phyloP scores from a whole-genome alignment of 37 sponge, comb jelly and placozoan genomes.

The Oscarella lobularis region DNA sequence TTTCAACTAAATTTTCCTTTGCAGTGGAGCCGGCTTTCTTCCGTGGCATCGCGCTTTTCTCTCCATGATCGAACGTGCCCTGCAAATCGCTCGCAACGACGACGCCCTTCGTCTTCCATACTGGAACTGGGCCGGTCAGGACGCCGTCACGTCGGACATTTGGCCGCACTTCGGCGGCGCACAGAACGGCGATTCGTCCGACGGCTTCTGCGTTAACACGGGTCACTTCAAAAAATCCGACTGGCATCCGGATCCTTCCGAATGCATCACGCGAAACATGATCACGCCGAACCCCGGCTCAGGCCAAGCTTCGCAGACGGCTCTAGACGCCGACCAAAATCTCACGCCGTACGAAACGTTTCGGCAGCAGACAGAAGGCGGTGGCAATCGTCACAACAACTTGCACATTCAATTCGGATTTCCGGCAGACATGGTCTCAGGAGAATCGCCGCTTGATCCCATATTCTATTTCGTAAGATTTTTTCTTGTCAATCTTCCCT shows the following conservation, averaged over 20 bases:
- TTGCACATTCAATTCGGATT: neutral
- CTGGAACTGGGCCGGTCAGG: neutral
- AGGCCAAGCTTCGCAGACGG: neutral
- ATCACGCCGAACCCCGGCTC: neutral
- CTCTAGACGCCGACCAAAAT: neutral
- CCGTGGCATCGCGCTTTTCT: neutral
- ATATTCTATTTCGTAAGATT: neutral
- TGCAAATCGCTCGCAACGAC: constrained; percentile 1
- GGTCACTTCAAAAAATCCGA: neutral
- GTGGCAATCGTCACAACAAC: neutral
- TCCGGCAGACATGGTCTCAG: neutral
- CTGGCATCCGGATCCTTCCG: constrained; percentile 1
- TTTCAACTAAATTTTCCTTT: neutral
- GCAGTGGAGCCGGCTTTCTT: neutral
- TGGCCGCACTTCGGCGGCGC: neutral
- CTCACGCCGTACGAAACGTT: neutral
- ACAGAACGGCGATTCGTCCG: neutral
- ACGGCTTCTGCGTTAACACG: neutral
- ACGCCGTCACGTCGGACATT: neutral
- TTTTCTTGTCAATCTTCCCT: neutral
- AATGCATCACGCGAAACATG: neutral
- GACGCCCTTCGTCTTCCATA: neutral
- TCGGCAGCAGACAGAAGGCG: neutral
- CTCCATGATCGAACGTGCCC: neutral
- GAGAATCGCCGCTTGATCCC: neutral